Percentiles rank a stretch among this genome's conserved stretches.
These are phyloP conservation scores for Xestia xanthographa DNA, from an alignment of 2,888 invertebrate genomes.

Conservation along the genomic window DNA sequence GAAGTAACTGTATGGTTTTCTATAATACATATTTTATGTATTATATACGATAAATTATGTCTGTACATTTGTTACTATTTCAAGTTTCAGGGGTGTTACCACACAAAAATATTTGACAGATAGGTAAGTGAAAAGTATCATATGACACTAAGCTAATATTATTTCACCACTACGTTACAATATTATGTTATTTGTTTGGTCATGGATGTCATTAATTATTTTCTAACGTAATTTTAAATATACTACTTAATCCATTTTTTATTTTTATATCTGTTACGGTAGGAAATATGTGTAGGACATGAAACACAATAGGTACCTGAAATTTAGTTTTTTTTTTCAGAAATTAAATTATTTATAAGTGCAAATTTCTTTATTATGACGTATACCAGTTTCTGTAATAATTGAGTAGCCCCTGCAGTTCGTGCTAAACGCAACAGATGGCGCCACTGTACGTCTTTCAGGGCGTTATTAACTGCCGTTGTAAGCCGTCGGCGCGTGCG, in stretches of 20 bases:
- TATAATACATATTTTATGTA: background rate
- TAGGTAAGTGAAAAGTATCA: background rate
- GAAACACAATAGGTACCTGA: background rate
- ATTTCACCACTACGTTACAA: background rate
- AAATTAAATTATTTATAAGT: background rate
- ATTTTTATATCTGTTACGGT: background rate
- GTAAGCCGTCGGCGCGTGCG: constrained; percentile 35
- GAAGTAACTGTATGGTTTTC: background rate
- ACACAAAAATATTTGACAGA: background rate
- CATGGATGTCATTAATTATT: background rate
- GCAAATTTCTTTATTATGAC: background rate
- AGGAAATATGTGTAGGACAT: background rate
- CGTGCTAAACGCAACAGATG: constrained; percentile 47
- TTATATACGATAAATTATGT: background rate
- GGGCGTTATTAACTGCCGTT: constrained; percentile 46
- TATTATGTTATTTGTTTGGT: background rate
- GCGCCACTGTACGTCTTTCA: constrained; percentile 35
- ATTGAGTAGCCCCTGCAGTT: constrained; percentile 25
- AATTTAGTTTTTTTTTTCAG: background rate
- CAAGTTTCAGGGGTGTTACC: background rate
- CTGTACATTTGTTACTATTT: background rate
- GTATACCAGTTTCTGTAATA: background rate
- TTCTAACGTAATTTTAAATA: background rate
- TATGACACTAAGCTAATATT: background rate
- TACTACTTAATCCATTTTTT: background rate